phyloP scores from a whole-genome alignment of 1,140 invertebrate genomes.

The Gonatopus flavifemur region DNA sequence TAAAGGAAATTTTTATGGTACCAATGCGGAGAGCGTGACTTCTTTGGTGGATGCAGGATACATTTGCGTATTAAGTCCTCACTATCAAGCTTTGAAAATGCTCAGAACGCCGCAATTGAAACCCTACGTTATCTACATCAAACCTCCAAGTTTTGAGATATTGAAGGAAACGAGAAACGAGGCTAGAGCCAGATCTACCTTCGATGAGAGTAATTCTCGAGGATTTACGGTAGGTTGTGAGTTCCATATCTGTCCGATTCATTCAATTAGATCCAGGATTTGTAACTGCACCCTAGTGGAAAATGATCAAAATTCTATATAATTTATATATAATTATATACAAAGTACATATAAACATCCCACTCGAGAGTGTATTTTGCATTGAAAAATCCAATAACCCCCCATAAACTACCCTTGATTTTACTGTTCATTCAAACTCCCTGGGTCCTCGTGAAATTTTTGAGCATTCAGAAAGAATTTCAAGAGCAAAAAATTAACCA shows the following conservation, averaged over 20 bases:
- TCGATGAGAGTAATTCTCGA: constrained; percentile 84
- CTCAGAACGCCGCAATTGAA: constrained; percentile 87
- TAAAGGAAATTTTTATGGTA: constrained; percentile 96
- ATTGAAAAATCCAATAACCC: no score
- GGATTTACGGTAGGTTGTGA: constrained; percentile 81
- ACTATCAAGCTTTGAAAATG: constrained; percentile 93
- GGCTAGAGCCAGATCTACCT: constrained; percentile 82
- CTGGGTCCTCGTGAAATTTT: no score
- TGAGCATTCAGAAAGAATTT: no score
- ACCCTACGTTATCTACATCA: constrained; percentile 93
- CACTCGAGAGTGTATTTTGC: no score
- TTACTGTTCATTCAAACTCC: neutral
- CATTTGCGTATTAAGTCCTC: constrained; percentile 92
- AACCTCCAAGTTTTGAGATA: constrained; percentile 83
- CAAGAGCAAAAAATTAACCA: no score
- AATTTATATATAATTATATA: no score
- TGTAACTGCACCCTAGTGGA: no score
- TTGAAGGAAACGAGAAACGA: constrained; percentile 82
- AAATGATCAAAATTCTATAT: no score
- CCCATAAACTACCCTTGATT: neutral
- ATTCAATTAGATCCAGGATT: no score
- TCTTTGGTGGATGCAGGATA: constrained; percentile 84
- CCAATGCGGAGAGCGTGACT: constrained; percentile 85
- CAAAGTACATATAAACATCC: no score
- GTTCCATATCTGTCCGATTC: no score